Base-by-base conservation (phyloP, 2,888 invertebrate species). In the Rosalia funebris region DNA sequence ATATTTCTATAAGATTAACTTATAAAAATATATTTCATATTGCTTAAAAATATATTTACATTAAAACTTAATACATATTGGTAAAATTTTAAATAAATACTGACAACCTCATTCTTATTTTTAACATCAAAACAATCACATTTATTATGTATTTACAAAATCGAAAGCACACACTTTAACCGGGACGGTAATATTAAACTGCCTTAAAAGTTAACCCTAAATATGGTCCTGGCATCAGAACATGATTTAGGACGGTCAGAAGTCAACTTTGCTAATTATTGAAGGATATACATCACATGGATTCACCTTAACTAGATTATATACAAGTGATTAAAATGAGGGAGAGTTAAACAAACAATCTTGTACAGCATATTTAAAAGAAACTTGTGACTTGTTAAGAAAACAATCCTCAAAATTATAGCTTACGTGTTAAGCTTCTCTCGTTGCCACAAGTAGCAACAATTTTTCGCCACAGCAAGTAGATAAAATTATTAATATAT, bases 101-200 rank as follows among this genome's bases (percentile, higher is more conserved):
- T 48, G 48, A 36, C 36, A 17, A 20, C 46, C 15, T 32, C 32
- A 17, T n/a, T n/a, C n/a, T n/a, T n/a, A n/a, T n/a, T n/a, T n/a
- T 25, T 3, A 48, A 17, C 16, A 10, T n/a, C 12, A 10, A 5
- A 48, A 48, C 48, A 14, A 48, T 48, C 48, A 48, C 48, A 37
- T 11, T 36, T 48, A 48, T n/a, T n/a, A n/a, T n/a, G n/a, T n/a
- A n/a, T 48, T 48, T 48, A 48, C 48, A 48, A 48, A 48, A 48
- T 19, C 37, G 17, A 47, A 17, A 25, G 25, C 16, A 34, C 19
- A 48, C 16, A 25, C 16, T 11, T 19, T 19, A 17, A 48, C 36
- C 36, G 37, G 48, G 48, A 48, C 48, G 48, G 48, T 48, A 19
- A 36, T 36, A 19, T 46, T 48, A 48, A 36, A 34, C 48, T 48